A percentile compares a stretch with the other conserved stretches of the same genome.
Conservation (phyloP, 2,797 vertebrate genomes). For the Remorina albescens region DNA sequence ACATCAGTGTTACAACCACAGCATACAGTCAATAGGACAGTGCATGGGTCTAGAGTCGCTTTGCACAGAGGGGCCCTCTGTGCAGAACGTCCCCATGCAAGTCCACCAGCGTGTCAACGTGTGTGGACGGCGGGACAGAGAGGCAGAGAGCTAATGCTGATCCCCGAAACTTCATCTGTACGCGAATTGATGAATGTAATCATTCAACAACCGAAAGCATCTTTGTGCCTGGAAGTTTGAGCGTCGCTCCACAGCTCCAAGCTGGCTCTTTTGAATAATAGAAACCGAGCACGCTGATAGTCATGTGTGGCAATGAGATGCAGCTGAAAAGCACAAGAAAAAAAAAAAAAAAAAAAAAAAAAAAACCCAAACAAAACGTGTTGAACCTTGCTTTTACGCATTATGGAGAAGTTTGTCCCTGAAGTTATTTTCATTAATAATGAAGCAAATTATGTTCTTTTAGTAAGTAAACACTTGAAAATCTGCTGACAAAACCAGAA, state of each 20-base stretch:
- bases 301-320: conserved; percentile 11
- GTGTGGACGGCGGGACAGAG: conserved; percentile 39
- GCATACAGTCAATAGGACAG: conserved; percentile 44
- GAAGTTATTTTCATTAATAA: conserved; percentile 20
- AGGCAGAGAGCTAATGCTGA: conserved; percentile 51
- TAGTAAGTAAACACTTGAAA: conserved; percentile 14
- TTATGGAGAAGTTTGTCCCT: conserved; percentile 17
- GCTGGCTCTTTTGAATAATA: conserved; percentile 26
- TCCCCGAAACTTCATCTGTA: conserved; percentile 39
- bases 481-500: neutral
- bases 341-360: too few relatives aligned
- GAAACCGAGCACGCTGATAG: conserved; percentile 31
- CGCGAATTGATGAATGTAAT: conserved; percentile 24
- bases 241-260: conserved; percentile 4
- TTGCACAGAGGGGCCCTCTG: conserved; percentile 44
- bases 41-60: conserved; percentile 23
- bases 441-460: neutral
- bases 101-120: conserved; percentile 55
- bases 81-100: conserved; percentile 53
- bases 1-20: conserved; percentile 48
- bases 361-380: too few relatives aligned
- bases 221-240: neutral
- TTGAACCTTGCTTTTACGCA: conserved; percentile 5
- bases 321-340: conserved; percentile 6
- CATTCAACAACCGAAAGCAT: conserved; percentile 17